phyloP scores from a whole-genome alignment of 2,113 vertebrate genomes.

The Ardeotis arabs region DNA sequence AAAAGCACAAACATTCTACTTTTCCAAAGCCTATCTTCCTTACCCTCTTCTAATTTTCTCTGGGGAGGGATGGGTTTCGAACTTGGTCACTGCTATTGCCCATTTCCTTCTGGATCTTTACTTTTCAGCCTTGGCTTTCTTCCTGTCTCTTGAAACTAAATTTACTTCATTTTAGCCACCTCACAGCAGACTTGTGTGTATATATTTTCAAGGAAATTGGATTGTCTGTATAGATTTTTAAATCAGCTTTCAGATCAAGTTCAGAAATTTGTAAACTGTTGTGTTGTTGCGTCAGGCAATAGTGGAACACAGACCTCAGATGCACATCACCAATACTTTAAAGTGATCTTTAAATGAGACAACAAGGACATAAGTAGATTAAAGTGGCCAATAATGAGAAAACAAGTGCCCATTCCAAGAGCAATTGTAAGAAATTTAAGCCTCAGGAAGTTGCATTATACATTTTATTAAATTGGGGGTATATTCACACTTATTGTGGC shows the following conservation, averaged over 20 bases:
- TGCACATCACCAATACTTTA: constrained; percentile 77
- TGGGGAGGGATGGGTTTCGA: constrained; percentile 83
- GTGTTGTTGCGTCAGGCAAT: constrained; percentile 80
- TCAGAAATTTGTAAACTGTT: constrained; percentile 92
- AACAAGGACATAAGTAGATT: constrained; percentile 87
- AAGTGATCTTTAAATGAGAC: constrained; percentile 88
- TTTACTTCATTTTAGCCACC: constrained; percentile 93
- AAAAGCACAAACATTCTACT: constrained; percentile 82
- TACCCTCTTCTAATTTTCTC: constrained; percentile 82
- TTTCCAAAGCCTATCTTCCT: constrained; percentile 81
- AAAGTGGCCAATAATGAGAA: constrained; percentile 90
- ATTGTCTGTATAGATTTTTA: constrained; percentile 92
- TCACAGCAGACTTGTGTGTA: constrained; percentile 89
- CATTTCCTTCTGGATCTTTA: constrained; percentile 83
- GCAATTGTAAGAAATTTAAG: constrained; percentile 92
- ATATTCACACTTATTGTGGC: constrained; percentile 91
- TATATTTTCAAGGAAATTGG: constrained; percentile 92
- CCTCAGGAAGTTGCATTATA: constrained; percentile 94
- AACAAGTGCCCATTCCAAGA: constrained; percentile 88
- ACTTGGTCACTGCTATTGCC: constrained; percentile 78
- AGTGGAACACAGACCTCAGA: constrained; percentile 78
- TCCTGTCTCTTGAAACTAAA: constrained; percentile 89
- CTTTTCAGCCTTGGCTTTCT: constrained; percentile 82
- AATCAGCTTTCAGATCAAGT: constrained; percentile 89
- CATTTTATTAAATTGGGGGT: constrained; percentile 97